Percentiles rank a stretch among this genome's conserved stretches.
phyloP scores from a whole-genome alignment of 2,888 invertebrate genomes.

The Penaeus monodon region DNA sequence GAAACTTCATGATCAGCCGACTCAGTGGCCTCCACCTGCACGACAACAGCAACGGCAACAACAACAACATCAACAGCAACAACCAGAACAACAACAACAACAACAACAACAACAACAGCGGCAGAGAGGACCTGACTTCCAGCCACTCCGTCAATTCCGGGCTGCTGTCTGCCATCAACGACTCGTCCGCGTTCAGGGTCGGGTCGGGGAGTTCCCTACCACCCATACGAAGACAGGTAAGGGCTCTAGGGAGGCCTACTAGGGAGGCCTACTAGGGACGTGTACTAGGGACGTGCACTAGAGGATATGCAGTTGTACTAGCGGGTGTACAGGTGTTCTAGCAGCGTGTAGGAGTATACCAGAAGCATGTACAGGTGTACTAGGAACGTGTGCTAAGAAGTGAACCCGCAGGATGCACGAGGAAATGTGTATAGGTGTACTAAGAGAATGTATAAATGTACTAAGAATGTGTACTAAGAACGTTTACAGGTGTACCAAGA shows the following conservation, averaged over 20 bases:
- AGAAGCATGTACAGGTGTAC: too few relatives aligned
- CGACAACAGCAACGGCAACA: conserved; percentile 28
- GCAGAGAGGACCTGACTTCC: not conserved
- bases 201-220: conserved; percentile 58
- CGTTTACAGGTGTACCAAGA: too few relatives aligned
- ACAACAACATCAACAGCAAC: conserved; percentile 6
- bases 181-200: conserved; percentile 34
- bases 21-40: conserved; percentile 67
- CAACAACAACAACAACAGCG: conserved; percentile 24
- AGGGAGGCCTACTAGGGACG: not conserved
- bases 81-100: not conserved
- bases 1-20: conserved; percentile 69
- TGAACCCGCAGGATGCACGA: too few relatives aligned
- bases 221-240: conserved; percentile 53
- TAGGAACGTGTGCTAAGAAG: too few relatives aligned
- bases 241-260: not conserved
- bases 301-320: too few relatives aligned
- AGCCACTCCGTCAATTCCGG: conserved; percentile 2
- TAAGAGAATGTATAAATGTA: too few relatives aligned
- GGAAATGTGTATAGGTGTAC: too few relatives aligned
- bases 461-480: too few relatives aligned
- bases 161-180: conserved; percentile 4
- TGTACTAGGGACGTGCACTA: not conserved
- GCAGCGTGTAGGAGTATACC: too few relatives aligned
- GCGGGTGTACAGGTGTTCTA: too few relatives aligned